Base-by-base conservation (phyloP, 2,113 vertebrate genomes). In the Delphinus delphis region DNA sequence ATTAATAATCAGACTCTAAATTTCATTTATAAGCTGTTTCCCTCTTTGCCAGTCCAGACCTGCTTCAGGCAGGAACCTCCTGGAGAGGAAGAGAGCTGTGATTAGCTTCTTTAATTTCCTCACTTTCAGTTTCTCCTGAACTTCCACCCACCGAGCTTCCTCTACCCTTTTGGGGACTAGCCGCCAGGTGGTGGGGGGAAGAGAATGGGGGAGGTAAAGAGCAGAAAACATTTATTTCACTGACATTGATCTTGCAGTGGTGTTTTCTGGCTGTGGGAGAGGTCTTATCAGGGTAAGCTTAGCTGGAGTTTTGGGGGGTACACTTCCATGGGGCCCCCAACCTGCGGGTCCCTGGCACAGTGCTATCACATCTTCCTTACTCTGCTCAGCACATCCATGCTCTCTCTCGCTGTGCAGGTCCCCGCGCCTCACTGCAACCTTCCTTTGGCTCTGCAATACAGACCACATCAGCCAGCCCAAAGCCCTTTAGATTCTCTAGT, bases 371-470 rank as follows among this genome's bases (percentile, higher is more conserved):
- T 18, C 53, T 50, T 41, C 36, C 25, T 2, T 4, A 13, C 33
- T 41, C 18, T 4, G 20, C 33, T 41, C 18, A n/a, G 62, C 23
- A 28, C 25, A 44, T 62, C 36, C 0, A 8, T 18, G 4, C 3
- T n/a, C 41, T n/a, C 44, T 76, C 55, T 76, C 21, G 2, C 26
- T 71, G 5, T 44, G 28, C 14, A 33, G 10, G 7, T 6, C 38
- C 41, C 1, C 0, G 0, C 23, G 41, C 14, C 47, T 63, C 21
- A 23, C 12, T 26, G 5, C 1, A 50, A n/a, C n/a, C 23, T 82
- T 70, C 65, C 38, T 68, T 77, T 41, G 25, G 3, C 18, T 88
- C 58, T 55, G 9, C 38, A 58, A 53, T 14, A 31, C 12, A 41
- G 36, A 53, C 44, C 33, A 18, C 7, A 2, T 62, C 47, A 26